phyloP scores from a whole-genome alignment of 2,113 vertebrate genomes.

The Macaca mulatta region DNA sequence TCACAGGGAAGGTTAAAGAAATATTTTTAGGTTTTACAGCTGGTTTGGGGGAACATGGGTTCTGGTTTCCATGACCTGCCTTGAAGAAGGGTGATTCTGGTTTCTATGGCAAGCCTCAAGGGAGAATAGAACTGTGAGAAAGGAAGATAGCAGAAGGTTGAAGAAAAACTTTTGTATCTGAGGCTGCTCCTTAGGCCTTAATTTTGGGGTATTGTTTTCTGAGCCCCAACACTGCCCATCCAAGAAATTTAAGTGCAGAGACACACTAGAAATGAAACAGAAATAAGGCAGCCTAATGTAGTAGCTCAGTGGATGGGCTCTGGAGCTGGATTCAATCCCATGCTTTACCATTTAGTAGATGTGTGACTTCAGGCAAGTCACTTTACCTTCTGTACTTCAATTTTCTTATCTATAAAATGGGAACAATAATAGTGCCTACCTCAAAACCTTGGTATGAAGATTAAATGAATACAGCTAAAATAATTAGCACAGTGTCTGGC shows the following conservation, averaged over 20 bases:
- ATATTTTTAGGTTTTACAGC: neutral
- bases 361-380: neutral
- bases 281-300: neutral
- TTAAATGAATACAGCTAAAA: neutral
- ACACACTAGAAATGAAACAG: neutral
- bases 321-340: neutral
- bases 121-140: neutral
- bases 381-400: neutral
- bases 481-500: neutral
- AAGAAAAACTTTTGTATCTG: neutral
- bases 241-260: neutral
- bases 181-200: neutral
- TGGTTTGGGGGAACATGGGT: neutral
- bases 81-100: neutral
- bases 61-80: neutral
- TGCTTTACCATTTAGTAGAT: constrained; percentile 11
- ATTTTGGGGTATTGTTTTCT: neutral
- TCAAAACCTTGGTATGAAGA: neutral
- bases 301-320: neutral
- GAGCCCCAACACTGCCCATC: neutral
- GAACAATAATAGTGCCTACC: neutral
- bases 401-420: neutral
- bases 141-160: neutral
- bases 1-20: neutral
- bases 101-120: neutral